Percentiles rank a stretch among this genome's conserved stretches.
Conservation (phyloP, 2,113 vertebrate species). For the Nothocercus julius region DNA sequence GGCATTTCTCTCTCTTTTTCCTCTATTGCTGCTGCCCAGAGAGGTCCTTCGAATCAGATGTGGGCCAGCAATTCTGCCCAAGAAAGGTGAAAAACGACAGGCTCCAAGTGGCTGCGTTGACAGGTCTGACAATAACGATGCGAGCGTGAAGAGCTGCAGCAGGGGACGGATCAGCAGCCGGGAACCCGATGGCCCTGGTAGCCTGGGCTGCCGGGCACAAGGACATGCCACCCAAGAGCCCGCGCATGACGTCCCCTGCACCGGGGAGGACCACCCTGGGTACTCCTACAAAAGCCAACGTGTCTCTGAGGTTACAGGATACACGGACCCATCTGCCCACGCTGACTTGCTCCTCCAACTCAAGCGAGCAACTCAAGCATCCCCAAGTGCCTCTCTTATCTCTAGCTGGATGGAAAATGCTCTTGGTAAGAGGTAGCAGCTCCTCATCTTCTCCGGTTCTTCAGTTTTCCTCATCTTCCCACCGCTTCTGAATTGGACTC, state of each 20-base stretch:
- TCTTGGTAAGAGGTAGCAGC: neutral
- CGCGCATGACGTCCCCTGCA: fast-evolving
- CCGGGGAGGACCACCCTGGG: fast-evolving
- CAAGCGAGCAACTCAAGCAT: neutral
- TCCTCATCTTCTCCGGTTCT: neutral
- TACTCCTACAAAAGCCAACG: fast-evolving
- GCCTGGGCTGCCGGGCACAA: neutral
- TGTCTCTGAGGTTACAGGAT: neutral
- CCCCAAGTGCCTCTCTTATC: fast-evolving
- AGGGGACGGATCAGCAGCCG: neutral
- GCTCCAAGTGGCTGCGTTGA: neutral
- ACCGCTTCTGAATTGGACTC: fast-evolving
- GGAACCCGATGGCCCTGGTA: fast-evolving
- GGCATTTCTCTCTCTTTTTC: neutral
- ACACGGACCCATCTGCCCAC: fast-evolving
- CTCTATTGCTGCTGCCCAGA: fast-evolving
- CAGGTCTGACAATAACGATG: neutral
- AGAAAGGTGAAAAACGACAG: neutral
- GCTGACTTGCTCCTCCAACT: fast-evolving
- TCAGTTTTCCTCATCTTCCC: neutral
- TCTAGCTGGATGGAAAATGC: neutral
- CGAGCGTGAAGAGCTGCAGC: fast-evolving
- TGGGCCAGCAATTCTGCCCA: fast-evolving
- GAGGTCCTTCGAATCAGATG: neutral
- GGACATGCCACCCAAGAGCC: fast-evolving